Evolutionary conservation across 53 echinoderm and acorn worm genomes (phyloP), one percentile per base, ranked within the genome.

Genomic region (Astropecten irregularis): DNA sequence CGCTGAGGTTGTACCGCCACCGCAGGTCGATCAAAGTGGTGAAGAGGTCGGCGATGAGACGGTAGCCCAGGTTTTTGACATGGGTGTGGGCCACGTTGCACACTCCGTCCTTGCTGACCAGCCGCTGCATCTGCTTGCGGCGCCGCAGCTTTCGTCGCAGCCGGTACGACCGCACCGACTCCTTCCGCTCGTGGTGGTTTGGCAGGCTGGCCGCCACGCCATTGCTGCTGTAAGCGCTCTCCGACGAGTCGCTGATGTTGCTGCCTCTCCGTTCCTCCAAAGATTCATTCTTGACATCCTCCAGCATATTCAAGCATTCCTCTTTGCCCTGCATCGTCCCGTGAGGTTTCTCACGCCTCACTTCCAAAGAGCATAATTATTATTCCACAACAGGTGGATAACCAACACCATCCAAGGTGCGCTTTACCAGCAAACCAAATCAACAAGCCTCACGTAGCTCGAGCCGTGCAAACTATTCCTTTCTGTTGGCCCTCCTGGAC

Each of bases 151-250:
- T 93, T 21, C 93, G 79, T 10, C 91, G 91, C 48, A 96, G 89
- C 68, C 87, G 91, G 90, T 96, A 96, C 1, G 96, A 96, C 48
- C 93, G 86, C 44, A 96, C 93, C 51, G 93, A 93, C 57, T 89
- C 96, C 65, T 93, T 91, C 50, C 96, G 82, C 66, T 93, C 89
- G 34, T 89, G 92, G 69, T 93, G 93, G 67, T 88, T 88, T 28
- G 93, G 89, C 23, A 86, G 89, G 31, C 87, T 91, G 34, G 91
- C 84, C 8, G 87, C 85, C 32, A 92, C 89, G 71, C 92, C 92
- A 50, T 88, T 95, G 71, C 95, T 95, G 84, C 95, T 94, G 89
- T 95, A 95, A 1, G 95, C 95, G 47, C 95, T 95, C 87, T 95
- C 95, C 5, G 92, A 91, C 7, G 92, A 95, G 34, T 91, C 72